A percentile compares a stretch with the other conserved stretches of the same genome.
Conservation (phyloP, 2,888 invertebrate species). For the Chrysina gloriosa region DNA sequence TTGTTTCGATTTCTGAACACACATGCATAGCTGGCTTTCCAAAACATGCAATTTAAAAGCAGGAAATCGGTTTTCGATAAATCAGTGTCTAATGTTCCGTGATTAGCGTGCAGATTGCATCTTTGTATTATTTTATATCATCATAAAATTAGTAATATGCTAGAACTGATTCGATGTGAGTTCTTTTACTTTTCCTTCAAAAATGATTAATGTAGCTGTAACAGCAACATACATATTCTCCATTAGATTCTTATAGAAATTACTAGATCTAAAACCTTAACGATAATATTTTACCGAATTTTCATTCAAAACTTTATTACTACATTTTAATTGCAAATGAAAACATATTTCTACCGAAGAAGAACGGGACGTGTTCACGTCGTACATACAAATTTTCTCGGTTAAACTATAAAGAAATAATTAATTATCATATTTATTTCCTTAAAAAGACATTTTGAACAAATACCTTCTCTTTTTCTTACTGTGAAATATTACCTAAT, state of each 20-base stretch:
- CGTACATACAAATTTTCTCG: conserved; percentile 18
- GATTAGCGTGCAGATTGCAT: neutral
- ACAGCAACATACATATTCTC: too few species aligned
- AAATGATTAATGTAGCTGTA: too few species aligned
- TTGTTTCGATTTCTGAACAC: conserved; percentile 28
- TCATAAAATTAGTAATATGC: too few species aligned
- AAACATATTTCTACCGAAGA: neutral
- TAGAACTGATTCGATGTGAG: too few species aligned
- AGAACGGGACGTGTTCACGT: conserved; percentile 1
- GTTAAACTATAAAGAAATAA: neutral
- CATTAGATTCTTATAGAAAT: too few species aligned
- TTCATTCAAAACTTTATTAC: neutral
- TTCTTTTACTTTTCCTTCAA: too few species aligned
- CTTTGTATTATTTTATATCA: too few species aligned
- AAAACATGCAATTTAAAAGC: conserved; percentile 11
- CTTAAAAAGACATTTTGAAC: conserved; percentile 31
- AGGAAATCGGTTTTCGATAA: conserved; percentile 23
- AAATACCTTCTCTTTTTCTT: neutral
- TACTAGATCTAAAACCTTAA: neutral
- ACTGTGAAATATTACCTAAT: conserved; percentile 29
- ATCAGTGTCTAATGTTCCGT: too few species aligned
- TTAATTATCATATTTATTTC: conserved; percentile 36
- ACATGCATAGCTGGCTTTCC: neutral
- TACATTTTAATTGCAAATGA: conserved; percentile 27
- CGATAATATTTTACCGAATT: too few species aligned